Evolutionary conservation across 2,888 invertebrate genomes (phyloP).

Genomic region (Perdita meconis): DNA sequence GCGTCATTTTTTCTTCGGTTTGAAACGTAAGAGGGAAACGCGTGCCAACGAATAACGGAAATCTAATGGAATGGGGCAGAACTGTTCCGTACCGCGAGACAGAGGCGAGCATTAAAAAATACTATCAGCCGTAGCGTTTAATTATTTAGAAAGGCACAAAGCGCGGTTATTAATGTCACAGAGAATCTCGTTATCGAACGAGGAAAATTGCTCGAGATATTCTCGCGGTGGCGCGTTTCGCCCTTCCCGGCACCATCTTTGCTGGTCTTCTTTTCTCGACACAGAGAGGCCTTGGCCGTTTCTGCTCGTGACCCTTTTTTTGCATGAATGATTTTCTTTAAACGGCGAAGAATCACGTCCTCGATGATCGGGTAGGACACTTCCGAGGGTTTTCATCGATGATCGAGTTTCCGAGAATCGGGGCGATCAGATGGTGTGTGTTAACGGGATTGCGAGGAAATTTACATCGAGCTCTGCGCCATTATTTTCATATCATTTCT

Average conservation of each 20-base stretch:
- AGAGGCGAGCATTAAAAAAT: constrained; percentile 1
- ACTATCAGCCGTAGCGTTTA: neutral
- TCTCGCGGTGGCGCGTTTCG: constrained; percentile 2
- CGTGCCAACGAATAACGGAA: no score
- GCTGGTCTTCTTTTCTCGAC: constrained; percentile 2
- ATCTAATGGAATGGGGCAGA: no score
- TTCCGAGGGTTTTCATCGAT: constrained; percentile 12
- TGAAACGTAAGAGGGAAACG: no score
- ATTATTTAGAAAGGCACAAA: constrained; percentile 18
- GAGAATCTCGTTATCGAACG: constrained; percentile 30
- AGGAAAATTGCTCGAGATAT: constrained; percentile 26
- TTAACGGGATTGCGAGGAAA: neutral
- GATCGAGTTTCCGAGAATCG: neutral
- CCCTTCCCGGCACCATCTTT: constrained; percentile 8
- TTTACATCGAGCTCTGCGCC: neutral
- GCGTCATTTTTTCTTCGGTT: no score
- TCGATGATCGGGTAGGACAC: neutral
- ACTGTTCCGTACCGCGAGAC: no score
- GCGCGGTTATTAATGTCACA: constrained; percentile 39
- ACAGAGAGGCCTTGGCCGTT: constrained; percentile 12
- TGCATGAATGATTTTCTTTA: constrained; percentile 30
- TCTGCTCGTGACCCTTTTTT: constrained; percentile 38
- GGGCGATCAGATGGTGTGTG: neutral
- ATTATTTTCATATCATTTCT: constrained; percentile 7
- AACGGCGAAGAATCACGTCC: constrained; percentile 9